Evolutionary conservation across 2,888 invertebrate genomes (phyloP).

Genomic region (Exocentrus adspersus): DNA sequence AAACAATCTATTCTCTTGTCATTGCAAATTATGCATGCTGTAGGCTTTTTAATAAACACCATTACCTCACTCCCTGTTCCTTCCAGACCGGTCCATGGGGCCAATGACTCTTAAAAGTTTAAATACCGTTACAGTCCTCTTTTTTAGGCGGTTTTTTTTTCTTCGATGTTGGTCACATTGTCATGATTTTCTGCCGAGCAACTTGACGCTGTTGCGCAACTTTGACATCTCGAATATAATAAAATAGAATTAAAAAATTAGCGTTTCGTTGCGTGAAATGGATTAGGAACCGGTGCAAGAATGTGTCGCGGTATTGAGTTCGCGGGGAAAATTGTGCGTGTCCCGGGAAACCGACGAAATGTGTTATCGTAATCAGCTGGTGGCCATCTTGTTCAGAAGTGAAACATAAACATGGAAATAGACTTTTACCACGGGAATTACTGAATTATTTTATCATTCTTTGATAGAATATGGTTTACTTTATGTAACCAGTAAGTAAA

Average conservation of each 20-base stretch:
- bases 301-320: constrained; percentile 39
- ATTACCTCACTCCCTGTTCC: too few species aligned
- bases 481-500: constrained; percentile 46
- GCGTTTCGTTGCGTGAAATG: constrained; percentile 30
- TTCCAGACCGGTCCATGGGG: not conserved
- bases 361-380: constrained; percentile 56
- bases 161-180: constrained; percentile 26
- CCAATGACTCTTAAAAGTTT: constrained; percentile 7
- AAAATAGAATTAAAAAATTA: constrained; percentile 30
- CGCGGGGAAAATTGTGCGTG: constrained; percentile 29
- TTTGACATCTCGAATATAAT: constrained; percentile 51
- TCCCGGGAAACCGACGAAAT: constrained; percentile 34
- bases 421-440: constrained; percentile 50
- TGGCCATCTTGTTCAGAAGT: constrained; percentile 61
- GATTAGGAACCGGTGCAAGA: constrained; percentile 31
- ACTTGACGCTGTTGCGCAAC: constrained; percentile 60
- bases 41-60: too few species aligned
- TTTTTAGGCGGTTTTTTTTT: constrained; percentile 19
- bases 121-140: constrained; percentile 31
- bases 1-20: too few species aligned
- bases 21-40: too few species aligned
- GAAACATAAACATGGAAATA: constrained; percentile 61
- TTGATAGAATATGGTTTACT: constrained; percentile 43
- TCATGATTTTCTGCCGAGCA: constrained; percentile 38
- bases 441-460: constrained; percentile 39